Conservation (phyloP, 2,888 invertebrate species). For the Leucophenga montana region DNA sequence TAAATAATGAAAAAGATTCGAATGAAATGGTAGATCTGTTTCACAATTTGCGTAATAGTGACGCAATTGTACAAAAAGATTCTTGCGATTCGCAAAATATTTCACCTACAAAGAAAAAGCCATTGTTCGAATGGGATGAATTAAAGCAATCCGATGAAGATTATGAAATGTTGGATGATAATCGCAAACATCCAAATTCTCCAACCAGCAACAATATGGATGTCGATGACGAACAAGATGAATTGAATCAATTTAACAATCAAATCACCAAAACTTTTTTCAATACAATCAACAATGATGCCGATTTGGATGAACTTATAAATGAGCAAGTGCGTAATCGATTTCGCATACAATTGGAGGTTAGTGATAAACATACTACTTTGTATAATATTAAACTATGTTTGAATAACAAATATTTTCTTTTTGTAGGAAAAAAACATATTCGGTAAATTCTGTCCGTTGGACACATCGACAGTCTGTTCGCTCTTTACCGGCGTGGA, state of each 20-base stretch:
- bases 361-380: not conserved
- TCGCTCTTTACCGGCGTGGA: slow-evolving; percentile 57
- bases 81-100: no score
- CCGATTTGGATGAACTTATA: slow-evolving; percentile 1
- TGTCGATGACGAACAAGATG: not conserved
- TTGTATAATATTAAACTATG: not conserved
- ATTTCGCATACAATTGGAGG: slow-evolving; percentile 12
- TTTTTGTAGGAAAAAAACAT: slow-evolving; percentile 42
- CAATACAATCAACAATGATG: slow-evolving; percentile 3
- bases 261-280: not conserved
- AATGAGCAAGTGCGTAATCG: slow-evolving; percentile 7
- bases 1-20: not conserved
- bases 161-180: slow-evolving; percentile 63
- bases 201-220: not conserved
- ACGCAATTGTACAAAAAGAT: not conserved
- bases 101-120: slow-evolving; percentile 32
- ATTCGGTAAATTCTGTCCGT: slow-evolving; percentile 58
- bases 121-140: slow-evolving; percentile 52
- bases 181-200: slow-evolving; percentile 23
- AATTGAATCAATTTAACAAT: slow-evolving; percentile 3
- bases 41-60: not conserved
- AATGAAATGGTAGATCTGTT: not conserved
- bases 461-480: slow-evolving; percentile 64
- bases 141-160: slow-evolving; percentile 46
- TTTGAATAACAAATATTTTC: no score